phyloP scores from a whole-genome alignment of 2,113 vertebrate species.

The Alligator mississippiensis region DNA sequence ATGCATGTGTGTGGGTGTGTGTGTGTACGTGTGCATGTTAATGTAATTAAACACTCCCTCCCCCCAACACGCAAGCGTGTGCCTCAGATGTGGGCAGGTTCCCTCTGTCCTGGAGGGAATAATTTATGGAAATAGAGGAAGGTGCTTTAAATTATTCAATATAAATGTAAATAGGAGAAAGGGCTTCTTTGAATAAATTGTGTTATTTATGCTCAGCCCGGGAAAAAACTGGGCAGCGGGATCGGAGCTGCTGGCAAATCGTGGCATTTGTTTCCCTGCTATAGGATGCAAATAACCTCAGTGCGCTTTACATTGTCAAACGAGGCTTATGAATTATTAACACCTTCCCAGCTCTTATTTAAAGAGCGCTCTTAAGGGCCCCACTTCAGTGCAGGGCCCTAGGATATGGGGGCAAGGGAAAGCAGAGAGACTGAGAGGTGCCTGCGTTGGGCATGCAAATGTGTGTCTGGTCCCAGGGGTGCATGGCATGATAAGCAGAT shows the following conservation, averaged over 20 bases:
- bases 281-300: slow-evolving; percentile 47
- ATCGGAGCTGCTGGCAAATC: slow-evolving; percentile 49
- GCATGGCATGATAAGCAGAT: not conserved
- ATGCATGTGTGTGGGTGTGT: not conserved
- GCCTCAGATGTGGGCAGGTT: slow-evolving; percentile 14
- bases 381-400: not conserved
- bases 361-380: slow-evolving; percentile 44
- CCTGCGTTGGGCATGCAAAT: not conserved
- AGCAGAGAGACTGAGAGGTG: not conserved
- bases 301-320: slow-evolving; percentile 54
- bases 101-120: slow-evolving; percentile 49
- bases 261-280: slow-evolving; percentile 42
- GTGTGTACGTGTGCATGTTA: not conserved
- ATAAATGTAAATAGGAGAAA: slow-evolving; percentile 84
- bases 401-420: not conserved
- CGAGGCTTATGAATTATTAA: slow-evolving; percentile 69
- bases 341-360: slow-evolving; percentile 43
- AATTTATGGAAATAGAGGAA: slow-evolving; percentile 79
- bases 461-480: not conserved
- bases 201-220: slow-evolving; percentile 69
- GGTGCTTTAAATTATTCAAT: slow-evolving; percentile 85
- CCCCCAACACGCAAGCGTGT: not conserved
- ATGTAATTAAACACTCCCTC: slow-evolving; percentile 27
- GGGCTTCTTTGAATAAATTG: slow-evolving; percentile 77
- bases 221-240: slow-evolving; percentile 59